Evolutionary conservation across 2,113 vertebrate genomes (phyloP).

Genomic region (Bolborhynchus lineola): DNA sequence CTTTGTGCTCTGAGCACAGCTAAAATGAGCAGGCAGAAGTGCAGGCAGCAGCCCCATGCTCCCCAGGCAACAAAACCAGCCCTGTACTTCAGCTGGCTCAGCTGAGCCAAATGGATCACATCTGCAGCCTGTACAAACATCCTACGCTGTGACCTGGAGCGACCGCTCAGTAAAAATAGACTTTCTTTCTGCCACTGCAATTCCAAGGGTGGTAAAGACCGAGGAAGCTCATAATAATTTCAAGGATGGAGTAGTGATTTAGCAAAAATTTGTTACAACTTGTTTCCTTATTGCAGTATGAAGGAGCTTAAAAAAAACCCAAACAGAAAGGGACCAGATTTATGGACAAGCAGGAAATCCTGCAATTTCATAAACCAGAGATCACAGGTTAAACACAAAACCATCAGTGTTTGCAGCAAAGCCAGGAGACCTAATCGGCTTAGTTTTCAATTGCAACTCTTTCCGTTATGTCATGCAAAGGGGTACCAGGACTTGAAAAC

Average conservation of each 20-base stretch:
- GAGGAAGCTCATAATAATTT: not conserved
- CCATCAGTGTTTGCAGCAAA: not conserved
- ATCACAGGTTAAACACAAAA: not conserved
- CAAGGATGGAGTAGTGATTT: not conserved
- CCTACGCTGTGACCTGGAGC: rapidly evolving
- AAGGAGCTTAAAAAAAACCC: not conserved
- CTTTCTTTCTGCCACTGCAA: not conserved
- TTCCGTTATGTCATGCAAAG: not conserved
- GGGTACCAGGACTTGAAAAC: not conserved
- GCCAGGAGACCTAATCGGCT: rapidly evolving
- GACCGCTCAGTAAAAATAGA: rapidly evolving
- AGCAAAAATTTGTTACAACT: not conserved
- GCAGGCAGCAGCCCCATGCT: not conserved
- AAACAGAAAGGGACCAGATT: not conserved
- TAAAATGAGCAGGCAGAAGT: not conserved
- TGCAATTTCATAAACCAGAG: not conserved
- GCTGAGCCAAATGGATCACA: not conserved
- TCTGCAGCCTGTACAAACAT: not conserved
- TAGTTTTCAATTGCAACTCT: not conserved
- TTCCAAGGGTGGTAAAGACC: not conserved
- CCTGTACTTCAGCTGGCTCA: not conserved
- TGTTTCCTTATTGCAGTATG: not conserved
- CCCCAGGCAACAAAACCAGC: not conserved
- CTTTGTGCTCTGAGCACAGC: not conserved
- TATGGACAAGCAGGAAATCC: constrained; percentile 55